Conservation (phyloP, 2,888 invertebrate species). For the Vesta saturnalis region DNA sequence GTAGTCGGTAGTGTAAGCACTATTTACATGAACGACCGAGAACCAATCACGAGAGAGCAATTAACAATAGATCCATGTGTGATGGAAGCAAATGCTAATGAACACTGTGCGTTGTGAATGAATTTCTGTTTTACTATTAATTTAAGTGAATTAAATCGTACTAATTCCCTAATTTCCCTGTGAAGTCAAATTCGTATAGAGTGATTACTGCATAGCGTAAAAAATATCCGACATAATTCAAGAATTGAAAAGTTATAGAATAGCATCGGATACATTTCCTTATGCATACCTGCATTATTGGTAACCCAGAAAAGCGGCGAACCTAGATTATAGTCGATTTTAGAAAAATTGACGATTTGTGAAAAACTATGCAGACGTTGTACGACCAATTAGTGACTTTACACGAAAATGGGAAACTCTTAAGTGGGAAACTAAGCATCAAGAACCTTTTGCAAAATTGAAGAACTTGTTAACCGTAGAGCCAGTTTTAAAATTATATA, state of each 20-base stretch:
- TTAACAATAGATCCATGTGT: not conserved
- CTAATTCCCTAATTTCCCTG: not conserved
- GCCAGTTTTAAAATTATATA: slow-evolving; percentile 38
- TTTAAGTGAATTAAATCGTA: not conserved
- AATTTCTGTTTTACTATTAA: not conserved
- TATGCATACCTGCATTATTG: no score
- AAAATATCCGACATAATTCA: no score
- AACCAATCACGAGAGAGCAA: not conserved
- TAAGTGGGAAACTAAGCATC: slow-evolving; percentile 7
- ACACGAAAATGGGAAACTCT: slow-evolving; percentile 2
- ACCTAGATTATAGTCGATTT: no score
- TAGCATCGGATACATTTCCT: no score
- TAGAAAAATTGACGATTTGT: slow-evolving; percentile 27
- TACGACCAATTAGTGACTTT: slow-evolving; percentile 16
- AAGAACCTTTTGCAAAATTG: slow-evolving; percentile 14
- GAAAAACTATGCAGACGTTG: not conserved
- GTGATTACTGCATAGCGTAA: no score
- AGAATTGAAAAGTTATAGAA: no score
- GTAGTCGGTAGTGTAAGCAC: no score
- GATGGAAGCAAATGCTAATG: no score
- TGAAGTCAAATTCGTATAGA: not conserved
- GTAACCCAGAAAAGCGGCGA: no score
- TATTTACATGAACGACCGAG: no score
- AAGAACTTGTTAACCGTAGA: slow-evolving; percentile 14
- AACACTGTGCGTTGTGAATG: not conserved